Evolutionary conservation across 2,797 vertebrate species (phyloP), one percentile per base, ranked within the genome.

Genomic region (Hylomyscus alleni): DNA sequence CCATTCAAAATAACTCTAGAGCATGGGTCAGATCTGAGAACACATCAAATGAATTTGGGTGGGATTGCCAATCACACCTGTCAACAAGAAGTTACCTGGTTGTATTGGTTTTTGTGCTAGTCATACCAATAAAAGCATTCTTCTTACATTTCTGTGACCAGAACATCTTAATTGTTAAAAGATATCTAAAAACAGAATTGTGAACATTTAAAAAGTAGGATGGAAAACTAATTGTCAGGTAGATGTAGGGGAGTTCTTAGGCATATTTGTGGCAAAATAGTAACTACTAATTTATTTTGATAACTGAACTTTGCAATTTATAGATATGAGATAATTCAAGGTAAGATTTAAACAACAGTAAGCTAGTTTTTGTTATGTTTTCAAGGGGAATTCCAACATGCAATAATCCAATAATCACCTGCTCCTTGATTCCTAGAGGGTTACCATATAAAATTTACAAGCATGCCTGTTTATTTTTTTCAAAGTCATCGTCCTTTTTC

Each of bases 311-410:
- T 77, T 44, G 11, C 24, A 58, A 52, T 40, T 93, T 56, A 92
- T 56, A 44, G 58, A 91, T 85, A 37, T 92, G 60, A n/a, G 2
- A 37, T 73, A 72, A 24, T 86, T 6, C 12, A 88, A 82, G 77
- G 40, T 86, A 93, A 93, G 7, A 24, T 84, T 95, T 93, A 52
- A 94, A 90, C 92, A 80, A 76, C 54, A 40, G 65, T 89, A 58
- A 58, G 89, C 50, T 0, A 44, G 84, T 93, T 65, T 6, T 75
- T 69, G 34, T 37, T 72, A 34, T 72, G 60, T 15, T 83, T 91
- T 95, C 20, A 44, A 94, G 84, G 40, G 81, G 60, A 24, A 69
- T 62, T 15, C 15, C 22, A 81, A 52, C 1, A 78, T 44, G 31
- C n/a, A 95, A 3, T 91, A 58, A 86, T 14, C 76, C 26, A 88